These are phyloP conservation scores for Lacerta agilis DNA, from an alignment of 2,797 vertebrate genomes.

Conservation along the genomic window DNA sequence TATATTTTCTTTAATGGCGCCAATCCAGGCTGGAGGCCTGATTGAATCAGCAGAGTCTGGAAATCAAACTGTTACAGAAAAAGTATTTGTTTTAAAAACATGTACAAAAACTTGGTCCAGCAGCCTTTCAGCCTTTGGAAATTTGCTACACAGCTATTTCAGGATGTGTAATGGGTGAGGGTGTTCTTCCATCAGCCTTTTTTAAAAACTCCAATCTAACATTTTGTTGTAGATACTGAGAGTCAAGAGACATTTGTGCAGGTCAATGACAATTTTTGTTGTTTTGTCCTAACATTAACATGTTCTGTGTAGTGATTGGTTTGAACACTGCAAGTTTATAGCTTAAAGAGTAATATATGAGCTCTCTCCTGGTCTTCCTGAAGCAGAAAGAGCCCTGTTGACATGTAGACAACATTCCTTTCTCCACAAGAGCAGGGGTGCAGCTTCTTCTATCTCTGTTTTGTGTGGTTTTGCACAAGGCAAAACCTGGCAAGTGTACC, in stretches of 20 bases:
- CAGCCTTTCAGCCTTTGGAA: not conserved
- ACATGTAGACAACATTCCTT: not conserved
- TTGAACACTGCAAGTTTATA: slow-evolving; percentile 2
- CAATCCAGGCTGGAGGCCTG: not conserved
- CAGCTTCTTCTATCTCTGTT: not conserved
- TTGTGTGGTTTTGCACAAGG: too few relatives aligned
- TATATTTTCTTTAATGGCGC: slow-evolving; percentile 6
- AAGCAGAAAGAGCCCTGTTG: not conserved
- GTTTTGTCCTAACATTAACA: not conserved
- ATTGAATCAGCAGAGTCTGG: not conserved
- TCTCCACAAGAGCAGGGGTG: not conserved
- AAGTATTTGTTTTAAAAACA: not conserved
- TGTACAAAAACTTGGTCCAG: not conserved
- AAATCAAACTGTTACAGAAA: not conserved
- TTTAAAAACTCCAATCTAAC: not conserved
- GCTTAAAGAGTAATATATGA: not conserved
- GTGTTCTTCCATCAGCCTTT: not conserved
- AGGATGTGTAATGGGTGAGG: not conserved
- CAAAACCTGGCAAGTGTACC: too few relatives aligned
- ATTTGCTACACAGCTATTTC: not conserved
- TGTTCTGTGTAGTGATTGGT: not conserved
- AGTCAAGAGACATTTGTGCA: not conserved
- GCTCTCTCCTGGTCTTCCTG: not conserved
- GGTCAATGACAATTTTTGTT: not conserved
- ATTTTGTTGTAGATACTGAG: not conserved